A percentile compares a stretch with the other conserved stretches of the same genome.
phyloP scores from a whole-genome alignment of 2,888 invertebrate species.

The Dynastes maya region DNA sequence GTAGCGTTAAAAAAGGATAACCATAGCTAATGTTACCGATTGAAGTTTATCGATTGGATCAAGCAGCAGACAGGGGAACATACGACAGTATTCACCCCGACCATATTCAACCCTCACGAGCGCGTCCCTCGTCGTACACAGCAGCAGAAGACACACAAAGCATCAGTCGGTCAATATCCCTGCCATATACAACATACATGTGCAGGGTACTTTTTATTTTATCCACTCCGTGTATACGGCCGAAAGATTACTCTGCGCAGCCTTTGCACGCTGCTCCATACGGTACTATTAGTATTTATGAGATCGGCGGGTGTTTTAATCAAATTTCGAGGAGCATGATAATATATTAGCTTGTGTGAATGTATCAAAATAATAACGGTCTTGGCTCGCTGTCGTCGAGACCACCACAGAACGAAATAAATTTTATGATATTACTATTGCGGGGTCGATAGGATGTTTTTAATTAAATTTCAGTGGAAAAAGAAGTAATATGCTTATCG shows the following conservation, averaged over 20 bases:
- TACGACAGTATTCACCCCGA: conserved; percentile 19
- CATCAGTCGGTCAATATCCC: conserved; percentile 39
- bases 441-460: conserved; percentile 18
- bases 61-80: conserved; percentile 28
- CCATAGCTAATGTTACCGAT: conserved; percentile 16
- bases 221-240: too few species aligned
- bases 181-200: neutral
- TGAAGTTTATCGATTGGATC: conserved; percentile 35
- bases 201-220: neutral
- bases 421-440: conserved; percentile 23
- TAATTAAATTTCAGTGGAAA: conserved; percentile 1
- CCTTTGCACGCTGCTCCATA: neutral
- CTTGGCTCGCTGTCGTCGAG: neutral
- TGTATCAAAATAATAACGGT: neutral
- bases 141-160: neutral
- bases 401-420: neutral
- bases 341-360: conserved; percentile 10
- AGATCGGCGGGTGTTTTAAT: conserved; percentile 16
- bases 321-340: conserved; percentile 17
- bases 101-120: conserved; percentile 37
- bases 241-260: neutral
- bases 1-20: neutral
- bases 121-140: neutral
- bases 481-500: neutral
- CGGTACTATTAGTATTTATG: conserved; percentile 29